Percentiles rank a stretch among this genome's conserved stretches.
These are phyloP conservation scores for Mastacembelus armatus DNA, from an alignment of 2,797 vertebrate species.

Conservation along the genomic window DNA sequence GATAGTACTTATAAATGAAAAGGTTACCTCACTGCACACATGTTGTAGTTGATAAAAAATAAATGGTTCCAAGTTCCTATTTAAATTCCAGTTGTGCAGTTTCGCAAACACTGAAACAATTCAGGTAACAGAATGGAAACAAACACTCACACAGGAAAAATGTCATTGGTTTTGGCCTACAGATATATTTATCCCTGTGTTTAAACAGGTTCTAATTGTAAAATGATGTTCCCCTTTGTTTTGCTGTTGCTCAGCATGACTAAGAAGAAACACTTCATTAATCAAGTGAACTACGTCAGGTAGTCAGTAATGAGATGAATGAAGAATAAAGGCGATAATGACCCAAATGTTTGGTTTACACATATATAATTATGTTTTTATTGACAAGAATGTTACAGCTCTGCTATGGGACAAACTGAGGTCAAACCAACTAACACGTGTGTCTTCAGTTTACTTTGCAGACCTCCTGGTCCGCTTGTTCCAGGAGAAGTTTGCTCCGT, in stretches of 20 bases:
- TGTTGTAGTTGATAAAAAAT: conserved; percentile 13
- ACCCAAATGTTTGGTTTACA: conserved; percentile 69
- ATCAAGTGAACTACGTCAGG: conserved; percentile 22
- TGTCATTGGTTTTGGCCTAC: conserved; percentile 34
- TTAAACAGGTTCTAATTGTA: conserved; percentile 65
- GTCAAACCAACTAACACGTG: conserved; percentile 76
- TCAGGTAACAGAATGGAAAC: conserved; percentile 47
- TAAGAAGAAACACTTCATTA: conserved; percentile 65
- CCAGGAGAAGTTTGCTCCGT: conserved; percentile 98
- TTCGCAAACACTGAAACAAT: conserved; percentile 38
- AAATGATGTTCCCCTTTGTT: conserved; percentile 52
- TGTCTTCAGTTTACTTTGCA: conserved; percentile 89
- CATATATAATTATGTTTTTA: conserved; percentile 90
- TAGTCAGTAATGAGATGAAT: conserved; percentile 76
- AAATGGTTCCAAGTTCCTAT: conserved; percentile 20
- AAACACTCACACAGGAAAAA: conserved; percentile 44
- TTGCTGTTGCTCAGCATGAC: conserved; percentile 39
- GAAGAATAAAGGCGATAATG: conserved; percentile 65
- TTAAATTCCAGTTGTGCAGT: conserved; percentile 44
- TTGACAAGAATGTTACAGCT: conserved; percentile 86
- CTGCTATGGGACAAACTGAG: conserved; percentile 83
- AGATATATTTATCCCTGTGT: conserved; percentile 49
- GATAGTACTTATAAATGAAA: not conserved
- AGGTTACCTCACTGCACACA: conserved; percentile 21
- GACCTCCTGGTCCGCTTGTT: conserved; percentile 96